These are phyloP conservation scores for Nomada fucata DNA, from an alignment of 2,888 invertebrate species.

Conservation along the genomic window DNA sequence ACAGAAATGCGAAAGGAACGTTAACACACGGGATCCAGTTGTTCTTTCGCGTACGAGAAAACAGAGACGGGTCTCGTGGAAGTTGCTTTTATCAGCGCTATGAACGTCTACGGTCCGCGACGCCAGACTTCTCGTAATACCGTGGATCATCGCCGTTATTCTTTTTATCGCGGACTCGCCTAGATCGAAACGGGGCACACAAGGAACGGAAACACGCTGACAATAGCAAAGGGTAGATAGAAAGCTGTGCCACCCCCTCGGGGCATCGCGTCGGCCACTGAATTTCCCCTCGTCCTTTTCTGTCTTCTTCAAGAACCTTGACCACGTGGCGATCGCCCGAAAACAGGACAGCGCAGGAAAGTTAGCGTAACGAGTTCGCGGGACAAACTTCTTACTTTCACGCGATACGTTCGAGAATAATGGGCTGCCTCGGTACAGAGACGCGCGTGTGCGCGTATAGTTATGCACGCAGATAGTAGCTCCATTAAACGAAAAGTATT, in stretches of 20 bases:
- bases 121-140: slow-evolving; percentile 63
- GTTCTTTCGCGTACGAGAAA: slow-evolving; percentile 29
- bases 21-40: too few relatives aligned
- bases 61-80: slow-evolving; percentile 26
- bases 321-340: slow-evolving; percentile 28
- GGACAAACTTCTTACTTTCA: slow-evolving; percentile 25
- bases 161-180: slow-evolving; percentile 61
- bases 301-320: slow-evolving; percentile 15
- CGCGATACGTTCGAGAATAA: background rate
- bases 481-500: background rate
- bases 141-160: slow-evolving; percentile 61
- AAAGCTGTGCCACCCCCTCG: background rate
- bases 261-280: slow-evolving; percentile 38
- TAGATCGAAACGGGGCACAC: slow-evolving; percentile 43
- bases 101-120: slow-evolving; percentile 58
- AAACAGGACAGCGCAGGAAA: slow-evolving; percentile 20
- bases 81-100: slow-evolving; percentile 59
- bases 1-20: too few relatives aligned
- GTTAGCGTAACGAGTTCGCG: slow-evolving; percentile 13
- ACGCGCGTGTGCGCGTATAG: background rate
- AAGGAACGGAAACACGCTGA: slow-evolving; percentile 32
- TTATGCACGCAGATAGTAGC: background rate
- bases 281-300: slow-evolving; percentile 53
- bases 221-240: slow-evolving; percentile 34
- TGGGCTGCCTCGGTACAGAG: background rate